Conservation (phyloP, 2,797 vertebrate species). For the Rhynchonycteris naso region DNA sequence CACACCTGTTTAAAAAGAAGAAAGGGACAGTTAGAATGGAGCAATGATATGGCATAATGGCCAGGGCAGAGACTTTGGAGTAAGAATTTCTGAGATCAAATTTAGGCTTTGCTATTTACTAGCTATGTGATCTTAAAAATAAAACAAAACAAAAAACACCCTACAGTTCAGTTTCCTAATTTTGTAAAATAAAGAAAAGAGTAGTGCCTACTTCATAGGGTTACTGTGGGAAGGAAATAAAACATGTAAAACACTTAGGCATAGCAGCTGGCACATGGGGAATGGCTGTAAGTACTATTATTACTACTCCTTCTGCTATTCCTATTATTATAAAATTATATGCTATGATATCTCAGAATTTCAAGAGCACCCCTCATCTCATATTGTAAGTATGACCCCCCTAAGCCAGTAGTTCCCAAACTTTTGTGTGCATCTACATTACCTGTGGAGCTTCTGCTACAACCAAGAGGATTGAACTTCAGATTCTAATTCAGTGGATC, state of each 20-base stretch:
- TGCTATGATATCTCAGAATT: not conserved
- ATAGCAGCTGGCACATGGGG: not conserved
- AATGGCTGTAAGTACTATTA: rapidly evolving
- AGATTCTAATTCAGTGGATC: not conserved
- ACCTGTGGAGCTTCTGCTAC: not conserved
- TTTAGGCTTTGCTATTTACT: not conserved
- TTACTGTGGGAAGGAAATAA: not conserved
- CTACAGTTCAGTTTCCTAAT: not conserved
- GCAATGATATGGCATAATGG: not conserved
- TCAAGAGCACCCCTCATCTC: not conserved
- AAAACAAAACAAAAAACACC: not conserved
- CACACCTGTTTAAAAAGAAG: not conserved
- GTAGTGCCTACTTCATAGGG: not conserved
- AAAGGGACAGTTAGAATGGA: not conserved
- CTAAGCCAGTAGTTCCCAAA: not conserved
- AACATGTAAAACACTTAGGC: not conserved
- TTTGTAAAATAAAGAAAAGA: not conserved
- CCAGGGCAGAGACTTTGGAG: not conserved
- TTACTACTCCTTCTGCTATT: not conserved
- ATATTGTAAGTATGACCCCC: not conserved
- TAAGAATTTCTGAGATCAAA: not conserved
- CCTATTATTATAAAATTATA: not conserved
- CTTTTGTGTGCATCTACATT: not conserved
- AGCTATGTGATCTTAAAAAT: not conserved
- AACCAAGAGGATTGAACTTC: not conserved